A percentile compares a stretch with the other conserved stretches of the same genome.
Conservation (phyloP, 2,797 vertebrate genomes). For the Poeciliopsis gracilis region DNA sequence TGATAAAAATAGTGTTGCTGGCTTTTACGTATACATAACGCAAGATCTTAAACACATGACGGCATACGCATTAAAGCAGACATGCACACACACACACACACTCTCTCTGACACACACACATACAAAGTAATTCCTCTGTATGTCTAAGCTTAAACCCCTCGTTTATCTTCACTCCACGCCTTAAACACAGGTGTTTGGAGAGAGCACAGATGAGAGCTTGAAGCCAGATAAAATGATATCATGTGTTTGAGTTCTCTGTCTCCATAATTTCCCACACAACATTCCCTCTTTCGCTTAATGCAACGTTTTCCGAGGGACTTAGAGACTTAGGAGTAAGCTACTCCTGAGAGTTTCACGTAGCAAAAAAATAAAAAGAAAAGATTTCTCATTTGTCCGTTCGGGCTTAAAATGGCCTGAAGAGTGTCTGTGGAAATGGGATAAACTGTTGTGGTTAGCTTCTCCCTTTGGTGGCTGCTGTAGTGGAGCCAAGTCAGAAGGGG, state of each 20-base stretch:
- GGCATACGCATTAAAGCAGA: conserved; percentile 5
- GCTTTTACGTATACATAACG: conserved; percentile 43
- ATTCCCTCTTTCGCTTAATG: conserved; percentile 45
- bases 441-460: conserved; percentile 70
- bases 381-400: conserved; percentile 84
- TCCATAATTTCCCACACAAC: conserved; percentile 55
- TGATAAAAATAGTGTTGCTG: conserved; percentile 53
- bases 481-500: conserved; percentile 40
- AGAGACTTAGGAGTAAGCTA: conserved; percentile 48
- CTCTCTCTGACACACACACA: background rate
- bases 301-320: conserved; percentile 45
- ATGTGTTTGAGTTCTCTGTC: conserved; percentile 32
- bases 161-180: conserved; percentile 69
- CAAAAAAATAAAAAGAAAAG: conserved; percentile 83
- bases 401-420: conserved; percentile 81
- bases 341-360: conserved; percentile 82
- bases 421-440: conserved; percentile 80
- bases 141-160: conserved; percentile 62
- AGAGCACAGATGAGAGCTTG: conserved; percentile 51
- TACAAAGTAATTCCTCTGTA: conserved; percentile 49
- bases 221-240: conserved; percentile 68
- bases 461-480: conserved; percentile 47
- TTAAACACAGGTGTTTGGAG: conserved; percentile 79
- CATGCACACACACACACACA: background rate
- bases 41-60: conserved; percentile 40